Evolutionary conservation across 2,888 invertebrate genomes (phyloP).

Genomic region (Helobdella robusta): DNA sequence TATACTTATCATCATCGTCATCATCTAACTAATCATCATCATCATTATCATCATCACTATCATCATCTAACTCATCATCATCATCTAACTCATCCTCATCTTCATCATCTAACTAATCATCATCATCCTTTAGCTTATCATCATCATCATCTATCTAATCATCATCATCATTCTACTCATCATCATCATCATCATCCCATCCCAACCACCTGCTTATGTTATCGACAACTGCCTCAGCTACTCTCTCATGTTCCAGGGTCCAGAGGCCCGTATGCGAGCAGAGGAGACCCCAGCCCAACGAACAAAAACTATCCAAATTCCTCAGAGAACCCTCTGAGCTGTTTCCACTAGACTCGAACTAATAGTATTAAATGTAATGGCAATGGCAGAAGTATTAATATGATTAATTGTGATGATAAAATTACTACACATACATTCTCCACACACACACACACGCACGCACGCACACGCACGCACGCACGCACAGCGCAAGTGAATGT

Average conservation of each 20-base stretch:
- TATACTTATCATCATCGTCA: no score
- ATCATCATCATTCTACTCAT: neutral
- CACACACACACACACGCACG: no score
- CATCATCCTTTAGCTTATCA: neutral
- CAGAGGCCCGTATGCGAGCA: conserved; percentile 13
- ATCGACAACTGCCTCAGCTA: neutral
- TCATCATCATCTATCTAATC: neutral
- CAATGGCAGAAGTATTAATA: neutral
- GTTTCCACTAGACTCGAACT: neutral
- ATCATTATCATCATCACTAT: neutral
- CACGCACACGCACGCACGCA: no score
- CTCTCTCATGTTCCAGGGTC: conserved; percentile 1
- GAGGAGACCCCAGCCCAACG: neutral
- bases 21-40: neutral
- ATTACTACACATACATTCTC: no score
- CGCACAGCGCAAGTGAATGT: no score
- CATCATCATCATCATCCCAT: neutral
- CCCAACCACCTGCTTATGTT: conserved; percentile 8
- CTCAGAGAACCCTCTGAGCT: neutral
- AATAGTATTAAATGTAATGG: neutral
- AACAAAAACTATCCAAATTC: no score
- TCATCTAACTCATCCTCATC: conserved; percentile 2
- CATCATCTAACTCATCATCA: neutral
- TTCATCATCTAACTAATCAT: neutral
- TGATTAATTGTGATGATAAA: neutral